phyloP scores from a whole-genome alignment of 2,888 invertebrate species.

The Cerastoderma edule region DNA sequence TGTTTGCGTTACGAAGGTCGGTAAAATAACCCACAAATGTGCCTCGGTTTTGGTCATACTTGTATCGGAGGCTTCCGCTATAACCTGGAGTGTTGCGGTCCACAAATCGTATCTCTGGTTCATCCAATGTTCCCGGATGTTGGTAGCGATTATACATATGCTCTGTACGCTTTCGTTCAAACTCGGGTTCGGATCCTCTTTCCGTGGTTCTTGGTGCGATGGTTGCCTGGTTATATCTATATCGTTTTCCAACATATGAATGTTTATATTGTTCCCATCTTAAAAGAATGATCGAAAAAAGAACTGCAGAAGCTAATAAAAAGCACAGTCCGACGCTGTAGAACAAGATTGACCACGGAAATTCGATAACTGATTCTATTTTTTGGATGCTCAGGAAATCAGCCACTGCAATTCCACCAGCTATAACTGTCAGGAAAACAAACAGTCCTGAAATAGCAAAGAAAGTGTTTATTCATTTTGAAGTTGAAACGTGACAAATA shows the following conservation, averaged over 20 bases:
- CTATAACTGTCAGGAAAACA: conserved; percentile 37
- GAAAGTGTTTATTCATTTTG: no score
- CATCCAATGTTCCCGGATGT: no score
- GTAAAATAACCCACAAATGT: conserved; percentile 13
- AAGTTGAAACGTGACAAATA: no score
- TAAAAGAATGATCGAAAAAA: conserved; percentile 32
- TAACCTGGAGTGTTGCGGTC: not conserved
- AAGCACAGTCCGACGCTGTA: conserved; percentile 37
- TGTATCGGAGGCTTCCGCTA: conserved; percentile 6
- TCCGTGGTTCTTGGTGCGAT: not conserved
- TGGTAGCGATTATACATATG: no score
- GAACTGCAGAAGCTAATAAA: conserved; percentile 35
- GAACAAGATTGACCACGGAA: conserved; percentile 53
- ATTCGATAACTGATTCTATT: conserved; percentile 46
- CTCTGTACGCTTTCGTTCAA: no score
- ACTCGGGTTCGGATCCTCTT: not conserved
- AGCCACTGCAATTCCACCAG: conserved; percentile 27
- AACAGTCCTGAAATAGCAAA: conserved; percentile 46
- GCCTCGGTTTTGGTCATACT: not conserved
- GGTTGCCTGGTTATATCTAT: not conserved
- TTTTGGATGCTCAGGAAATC: conserved; percentile 35
- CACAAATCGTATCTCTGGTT: no score
- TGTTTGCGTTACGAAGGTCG: not conserved
- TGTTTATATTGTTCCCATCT: conserved; percentile 39
- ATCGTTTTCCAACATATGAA: conserved; percentile 37